Evolutionary conservation across 2,797 vertebrate genomes (phyloP).

Genomic region (Sciaenops ocellatus): DNA sequence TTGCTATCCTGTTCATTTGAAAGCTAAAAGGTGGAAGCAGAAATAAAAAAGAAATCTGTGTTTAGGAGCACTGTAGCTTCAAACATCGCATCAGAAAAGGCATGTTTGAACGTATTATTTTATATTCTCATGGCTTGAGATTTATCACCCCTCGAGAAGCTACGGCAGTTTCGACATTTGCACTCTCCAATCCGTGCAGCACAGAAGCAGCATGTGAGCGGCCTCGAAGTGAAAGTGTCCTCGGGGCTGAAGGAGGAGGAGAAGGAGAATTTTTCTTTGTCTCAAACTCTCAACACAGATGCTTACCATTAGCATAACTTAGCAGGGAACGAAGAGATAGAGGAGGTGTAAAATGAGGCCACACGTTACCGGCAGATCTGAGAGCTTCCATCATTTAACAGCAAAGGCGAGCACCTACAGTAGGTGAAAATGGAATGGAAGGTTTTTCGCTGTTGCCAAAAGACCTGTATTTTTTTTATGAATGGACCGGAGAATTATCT

Average conservation of each 20-base stretch:
- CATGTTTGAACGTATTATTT: background rate
- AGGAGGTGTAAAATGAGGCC: conserved; percentile 84
- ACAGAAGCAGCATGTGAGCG: conserved; percentile 65
- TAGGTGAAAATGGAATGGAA: conserved; percentile 84
- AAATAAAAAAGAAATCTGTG: background rate
- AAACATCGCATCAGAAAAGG: background rate
- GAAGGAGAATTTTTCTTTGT: conserved; percentile 79
- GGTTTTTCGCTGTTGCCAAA: conserved; percentile 79
- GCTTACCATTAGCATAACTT: conserved; percentile 85
- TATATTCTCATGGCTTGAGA: conserved; percentile 23
- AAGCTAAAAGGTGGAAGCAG: background rate
- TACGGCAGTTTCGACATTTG: conserved; percentile 41
- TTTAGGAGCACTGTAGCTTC: background rate
- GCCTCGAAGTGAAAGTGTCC: conserved; percentile 72
- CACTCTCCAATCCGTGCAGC: conserved; percentile 55
- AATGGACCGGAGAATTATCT: conserved; percentile 80
- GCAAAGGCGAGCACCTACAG: conserved; percentile 77
- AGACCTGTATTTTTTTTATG: conserved; percentile 78
- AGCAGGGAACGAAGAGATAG: conserved; percentile 79
- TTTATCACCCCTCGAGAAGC: conserved; percentile 33
- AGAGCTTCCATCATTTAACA: conserved; percentile 79
- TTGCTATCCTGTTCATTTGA: background rate
- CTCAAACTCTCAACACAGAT: conserved; percentile 79
- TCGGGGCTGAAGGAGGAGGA: conserved; percentile 76
- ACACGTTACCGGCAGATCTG: conserved; percentile 75